phyloP scores from a whole-genome alignment of 1,140 invertebrate species.

The Megathymus violae region DNA sequence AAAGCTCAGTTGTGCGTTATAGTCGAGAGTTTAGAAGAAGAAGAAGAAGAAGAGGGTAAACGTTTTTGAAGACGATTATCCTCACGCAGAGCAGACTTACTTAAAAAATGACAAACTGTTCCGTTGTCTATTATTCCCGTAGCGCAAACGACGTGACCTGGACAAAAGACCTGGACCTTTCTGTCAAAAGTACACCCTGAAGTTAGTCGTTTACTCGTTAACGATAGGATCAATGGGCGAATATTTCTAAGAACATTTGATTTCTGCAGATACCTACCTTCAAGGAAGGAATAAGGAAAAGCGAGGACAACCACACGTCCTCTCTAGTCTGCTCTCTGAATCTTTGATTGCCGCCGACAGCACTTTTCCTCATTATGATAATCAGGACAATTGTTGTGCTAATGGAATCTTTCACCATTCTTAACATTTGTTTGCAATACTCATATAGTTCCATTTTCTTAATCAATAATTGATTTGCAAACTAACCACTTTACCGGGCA shows the following conservation, averaged over 20 bases:
- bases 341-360: constrained; percentile 48
- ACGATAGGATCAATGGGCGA: constrained; percentile 29
- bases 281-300: constrained; percentile 60
- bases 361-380: constrained; percentile 40
- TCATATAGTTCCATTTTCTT: background rate
- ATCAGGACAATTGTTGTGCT: background rate
- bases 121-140: too few relatives aligned
- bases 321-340: constrained; percentile 41
- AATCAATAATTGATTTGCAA: background rate
- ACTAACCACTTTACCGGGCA: constrained; percentile 2
- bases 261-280: constrained; percentile 47
- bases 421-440: background rate
- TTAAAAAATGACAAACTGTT: too few relatives aligned
- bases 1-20: too few relatives aligned
- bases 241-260: constrained; percentile 52
- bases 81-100: too few relatives aligned
- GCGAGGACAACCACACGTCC: constrained; percentile 43
- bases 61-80: too few relatives aligned
- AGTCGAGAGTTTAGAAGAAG: too few relatives aligned
- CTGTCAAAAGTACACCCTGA: too few relatives aligned
- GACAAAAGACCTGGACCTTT: too few relatives aligned
- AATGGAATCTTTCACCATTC: constrained; percentile 16
- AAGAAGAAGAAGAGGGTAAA: too few relatives aligned
- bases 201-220: background rate
- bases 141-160: too few relatives aligned